Evolutionary conservation across 2,113 vertebrate genomes (phyloP).

Genomic region (Marmota flaviventris): DNA sequence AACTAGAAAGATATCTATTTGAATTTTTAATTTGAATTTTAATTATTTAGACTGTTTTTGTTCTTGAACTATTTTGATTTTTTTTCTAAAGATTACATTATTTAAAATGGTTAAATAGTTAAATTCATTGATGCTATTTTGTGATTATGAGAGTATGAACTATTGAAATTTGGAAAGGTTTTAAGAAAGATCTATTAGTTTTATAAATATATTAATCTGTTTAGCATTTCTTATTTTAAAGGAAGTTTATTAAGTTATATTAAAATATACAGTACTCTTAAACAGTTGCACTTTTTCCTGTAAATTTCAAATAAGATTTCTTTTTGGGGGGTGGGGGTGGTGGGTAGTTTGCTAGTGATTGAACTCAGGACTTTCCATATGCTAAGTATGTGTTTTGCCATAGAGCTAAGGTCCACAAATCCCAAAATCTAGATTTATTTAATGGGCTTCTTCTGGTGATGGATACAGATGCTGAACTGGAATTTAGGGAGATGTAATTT

Average conservation of each 20-base stretch:
- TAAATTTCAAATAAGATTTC: background rate
- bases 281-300: background rate
- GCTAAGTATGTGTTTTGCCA: no score
- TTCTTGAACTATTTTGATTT: background rate
- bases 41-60: background rate
- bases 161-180: background rate
- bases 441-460: background rate
- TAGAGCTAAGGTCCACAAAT: no score
- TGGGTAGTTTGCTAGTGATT: no score
- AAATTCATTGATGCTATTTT: slow-evolving; percentile 32
- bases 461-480: slow-evolving; percentile 8
- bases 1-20: background rate
- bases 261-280: background rate
- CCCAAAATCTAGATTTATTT: slow-evolving; percentile 1
- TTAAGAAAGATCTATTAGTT: background rate
- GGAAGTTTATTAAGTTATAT: background rate
- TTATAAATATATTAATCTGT: background rate
- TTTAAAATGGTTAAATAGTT: background rate
- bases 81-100: background rate
- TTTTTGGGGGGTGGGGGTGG: background rate
- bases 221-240: slow-evolving; percentile 31
- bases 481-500: background rate
- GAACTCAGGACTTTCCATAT: no score
- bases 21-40: background rate
- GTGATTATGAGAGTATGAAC: background rate